A percentile compares a stretch with the other conserved stretches of the same genome.
Conservation (phyloP, 2,113 vertebrate species). For the Pangasianodon hypophthalmus region DNA sequence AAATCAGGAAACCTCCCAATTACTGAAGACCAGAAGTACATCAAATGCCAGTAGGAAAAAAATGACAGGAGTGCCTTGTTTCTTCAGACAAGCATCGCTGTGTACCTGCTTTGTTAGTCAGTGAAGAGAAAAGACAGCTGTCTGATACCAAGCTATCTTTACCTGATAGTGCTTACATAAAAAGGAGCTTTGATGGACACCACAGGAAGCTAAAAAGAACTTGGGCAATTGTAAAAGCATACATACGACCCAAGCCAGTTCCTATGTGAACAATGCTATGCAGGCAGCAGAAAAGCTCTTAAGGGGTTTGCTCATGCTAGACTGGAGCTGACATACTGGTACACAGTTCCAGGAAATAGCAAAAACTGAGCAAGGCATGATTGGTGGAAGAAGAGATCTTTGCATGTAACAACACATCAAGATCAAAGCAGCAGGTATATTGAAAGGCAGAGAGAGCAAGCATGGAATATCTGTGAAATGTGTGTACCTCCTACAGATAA, state of each 20-base stretch:
- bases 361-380: not conserved
- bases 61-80: constrained; percentile 68
- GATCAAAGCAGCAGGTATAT: not conserved
- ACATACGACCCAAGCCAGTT: not conserved
- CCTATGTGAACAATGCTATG: not conserved
- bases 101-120: constrained; percentile 53
- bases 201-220: constrained; percentile 41
- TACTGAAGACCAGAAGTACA: not conserved
- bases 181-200: constrained; percentile 55
- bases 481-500: not conserved
- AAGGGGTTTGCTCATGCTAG: not conserved
- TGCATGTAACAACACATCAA: not conserved
- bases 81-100: constrained; percentile 57
- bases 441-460: not conserved
- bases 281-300: not conserved
- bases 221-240: not conserved
- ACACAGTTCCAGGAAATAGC: not conserved
- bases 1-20: not conserved
- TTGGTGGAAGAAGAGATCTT: not conserved
- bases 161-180: constrained; percentile 65
- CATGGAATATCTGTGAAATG: not conserved
- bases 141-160: constrained; percentile 53
- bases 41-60: not conserved
- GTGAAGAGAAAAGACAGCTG: constrained; percentile 62
- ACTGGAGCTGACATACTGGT: not conserved